Evolutionary conservation across 2,888 invertebrate genomes (phyloP).

Genomic region (Bombylius discolor): DNA sequence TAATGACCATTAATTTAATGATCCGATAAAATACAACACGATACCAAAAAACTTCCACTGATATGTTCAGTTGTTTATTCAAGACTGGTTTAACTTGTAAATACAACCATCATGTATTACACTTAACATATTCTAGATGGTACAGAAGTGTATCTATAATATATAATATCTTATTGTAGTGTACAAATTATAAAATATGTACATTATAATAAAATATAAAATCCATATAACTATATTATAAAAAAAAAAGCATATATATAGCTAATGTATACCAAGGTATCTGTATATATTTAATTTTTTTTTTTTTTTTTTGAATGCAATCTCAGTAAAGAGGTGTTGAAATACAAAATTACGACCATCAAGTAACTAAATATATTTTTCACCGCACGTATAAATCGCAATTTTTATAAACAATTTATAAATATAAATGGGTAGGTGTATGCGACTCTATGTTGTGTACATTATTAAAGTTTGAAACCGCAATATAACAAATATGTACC

Average conservation of each 20-base stretch:
- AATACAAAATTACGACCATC: slow-evolving; percentile 30
- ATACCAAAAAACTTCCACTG: slow-evolving; percentile 4
- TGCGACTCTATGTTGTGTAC: not conserved
- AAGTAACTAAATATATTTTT: not conserved
- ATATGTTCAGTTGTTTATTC: slow-evolving; percentile 15
- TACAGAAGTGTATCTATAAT: too few relatives aligned
- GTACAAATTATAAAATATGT: not conserved
- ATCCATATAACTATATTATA: not conserved
- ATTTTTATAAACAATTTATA: not conserved
- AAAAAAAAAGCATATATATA: not conserved
- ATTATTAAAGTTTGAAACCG: too few relatives aligned
- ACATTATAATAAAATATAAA: not conserved
- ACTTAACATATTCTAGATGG: not conserved
- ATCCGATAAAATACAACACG: slow-evolving; percentile 2
- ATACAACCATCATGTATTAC: not conserved
- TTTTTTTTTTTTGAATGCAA: not conserved
- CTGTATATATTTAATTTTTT: too few relatives aligned
- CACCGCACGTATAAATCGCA: not conserved
- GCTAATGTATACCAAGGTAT: too few relatives aligned
- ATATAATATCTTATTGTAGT: not conserved
- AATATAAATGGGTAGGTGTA: not conserved
- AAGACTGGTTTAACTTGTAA: slow-evolving; percentile 16
- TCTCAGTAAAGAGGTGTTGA: slow-evolving; percentile 30
- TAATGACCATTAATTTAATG: not conserved
- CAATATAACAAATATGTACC: too few relatives aligned